Evolutionary conservation across 2,797 vertebrate genomes (phyloP).

Genomic region (Clangula hyemalis): DNA sequence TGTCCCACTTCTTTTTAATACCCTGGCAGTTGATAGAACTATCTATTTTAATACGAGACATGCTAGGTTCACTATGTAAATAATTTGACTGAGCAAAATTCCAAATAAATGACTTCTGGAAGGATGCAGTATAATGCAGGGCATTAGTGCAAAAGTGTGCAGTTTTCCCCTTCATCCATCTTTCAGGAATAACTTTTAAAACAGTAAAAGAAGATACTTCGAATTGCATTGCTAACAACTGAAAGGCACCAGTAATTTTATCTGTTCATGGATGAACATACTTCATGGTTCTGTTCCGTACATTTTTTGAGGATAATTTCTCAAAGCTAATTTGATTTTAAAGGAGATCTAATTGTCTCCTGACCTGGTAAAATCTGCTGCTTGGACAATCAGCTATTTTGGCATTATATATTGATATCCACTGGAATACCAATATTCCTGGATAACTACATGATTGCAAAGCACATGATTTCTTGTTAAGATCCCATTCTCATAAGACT

Average conservation of each 20-base stretch:
- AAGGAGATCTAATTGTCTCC: neutral
- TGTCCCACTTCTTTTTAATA: neutral
- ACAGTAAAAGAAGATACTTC: fast-evolving
- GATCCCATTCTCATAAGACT: neutral
- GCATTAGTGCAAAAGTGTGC: neutral
- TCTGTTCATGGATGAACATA: neutral
- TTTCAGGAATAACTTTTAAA: neutral
- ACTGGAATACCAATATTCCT: neutral
- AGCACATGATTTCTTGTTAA: neutral
- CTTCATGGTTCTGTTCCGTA: neutral
- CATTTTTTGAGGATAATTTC: neutral
- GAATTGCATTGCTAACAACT: neutral
- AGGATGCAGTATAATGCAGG: neutral
- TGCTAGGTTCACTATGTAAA: neutral
- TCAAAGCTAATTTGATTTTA: neutral
- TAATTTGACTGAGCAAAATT: neutral
- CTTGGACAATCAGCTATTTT: neutral
- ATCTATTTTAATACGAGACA: neutral
- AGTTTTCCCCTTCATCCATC: neutral
- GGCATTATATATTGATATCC: neutral
- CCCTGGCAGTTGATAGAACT: neutral
- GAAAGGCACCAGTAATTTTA: neutral
- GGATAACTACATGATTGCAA: neutral
- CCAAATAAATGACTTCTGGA: neutral
- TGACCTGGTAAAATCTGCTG: neutral